Evolutionary conservation across 2,888 invertebrate genomes (phyloP), one percentile per base, ranked within the genome.

Genomic region (Dinocampus coccinellae): DNA sequence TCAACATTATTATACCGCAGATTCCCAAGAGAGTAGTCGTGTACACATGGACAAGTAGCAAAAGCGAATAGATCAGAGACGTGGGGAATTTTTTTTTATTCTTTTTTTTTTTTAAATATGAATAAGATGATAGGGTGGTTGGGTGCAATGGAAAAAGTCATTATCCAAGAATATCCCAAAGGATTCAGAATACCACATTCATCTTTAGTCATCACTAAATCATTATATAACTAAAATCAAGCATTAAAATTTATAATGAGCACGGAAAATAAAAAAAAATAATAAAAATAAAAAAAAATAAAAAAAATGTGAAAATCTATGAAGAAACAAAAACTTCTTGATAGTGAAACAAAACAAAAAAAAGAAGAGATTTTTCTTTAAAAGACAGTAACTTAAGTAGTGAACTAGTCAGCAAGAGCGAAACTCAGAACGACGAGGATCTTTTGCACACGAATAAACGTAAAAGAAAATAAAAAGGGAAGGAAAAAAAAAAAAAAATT

Each of bases 1-100:
- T 84, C 84, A 84, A 84, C 84, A 82, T 84, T 84, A 84, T 84
- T 84, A 84, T 82, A 83, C 81, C 80, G 70, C 79, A 79, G 79
- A 84, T 84, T 84, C 84, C 81, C 84, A 72, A 63, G 83, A 79
- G 85, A 84, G 75, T 75, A 72, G 72, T 70, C 68, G 75, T 64
- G 72, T 75, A 64, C 69, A 58, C 65, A 70, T 57, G 61, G 26
- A 42, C 33, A 57, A 34, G 58, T 68, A 70, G 60, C 55, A 61
- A 76, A 74, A 71, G 69, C 79, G 81, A 81, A 81, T 83, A 80
- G 82, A 79, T 82, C 79, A 76, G 77, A 78, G 76, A 84, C 82
- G 81, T 78, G 82, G 79, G n/a, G n/a, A n/a, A n/a, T n/a, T n/a
- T n/a, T n/a, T n/a, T n/a, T n/a, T n/a, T n/a, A n/a, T n/a, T n/a